Evolutionary conservation across 2,797 vertebrate species (phyloP).

Genomic region (Vespertilio murinus): DNA sequence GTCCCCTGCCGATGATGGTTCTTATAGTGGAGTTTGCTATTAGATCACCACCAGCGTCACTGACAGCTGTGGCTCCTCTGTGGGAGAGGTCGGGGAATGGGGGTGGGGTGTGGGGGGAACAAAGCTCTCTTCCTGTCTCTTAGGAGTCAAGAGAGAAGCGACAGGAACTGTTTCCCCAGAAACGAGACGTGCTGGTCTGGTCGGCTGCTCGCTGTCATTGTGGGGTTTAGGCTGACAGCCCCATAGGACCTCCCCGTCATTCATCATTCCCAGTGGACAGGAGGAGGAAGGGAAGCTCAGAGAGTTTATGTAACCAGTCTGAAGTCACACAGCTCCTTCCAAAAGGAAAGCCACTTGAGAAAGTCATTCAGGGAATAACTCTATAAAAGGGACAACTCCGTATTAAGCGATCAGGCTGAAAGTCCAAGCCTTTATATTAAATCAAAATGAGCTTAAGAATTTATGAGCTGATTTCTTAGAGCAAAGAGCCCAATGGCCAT

Average conservation of each 20-base stretch:
- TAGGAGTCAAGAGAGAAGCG: not conserved
- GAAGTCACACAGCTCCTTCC: not conserved
- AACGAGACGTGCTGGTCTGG: fast-evolving
- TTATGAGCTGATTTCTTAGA: not conserved
- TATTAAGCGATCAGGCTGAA: not conserved
- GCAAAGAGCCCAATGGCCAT: not conserved
- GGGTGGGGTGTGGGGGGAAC: not conserved
- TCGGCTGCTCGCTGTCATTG: not conserved
- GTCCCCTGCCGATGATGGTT: no score
- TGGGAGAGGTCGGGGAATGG: not conserved
- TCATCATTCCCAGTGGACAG: not conserved
- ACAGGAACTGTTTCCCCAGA: not conserved
- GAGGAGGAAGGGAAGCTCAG: not conserved
- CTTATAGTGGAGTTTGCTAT: not conserved
- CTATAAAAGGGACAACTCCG: not conserved
- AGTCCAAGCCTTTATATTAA: not conserved
- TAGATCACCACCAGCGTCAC: not conserved
- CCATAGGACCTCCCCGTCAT: not conserved
- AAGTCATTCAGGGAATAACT: not conserved
- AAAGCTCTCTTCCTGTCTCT: not conserved
- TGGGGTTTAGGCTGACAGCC: not conserved
- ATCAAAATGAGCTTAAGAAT: not conserved
- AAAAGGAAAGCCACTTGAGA: not conserved
- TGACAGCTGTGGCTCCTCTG: not conserved
- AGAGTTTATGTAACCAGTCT: not conserved